Base-by-base conservation (phyloP, 2,888 invertebrate genomes). In the Cistogaster globosa region DNA sequence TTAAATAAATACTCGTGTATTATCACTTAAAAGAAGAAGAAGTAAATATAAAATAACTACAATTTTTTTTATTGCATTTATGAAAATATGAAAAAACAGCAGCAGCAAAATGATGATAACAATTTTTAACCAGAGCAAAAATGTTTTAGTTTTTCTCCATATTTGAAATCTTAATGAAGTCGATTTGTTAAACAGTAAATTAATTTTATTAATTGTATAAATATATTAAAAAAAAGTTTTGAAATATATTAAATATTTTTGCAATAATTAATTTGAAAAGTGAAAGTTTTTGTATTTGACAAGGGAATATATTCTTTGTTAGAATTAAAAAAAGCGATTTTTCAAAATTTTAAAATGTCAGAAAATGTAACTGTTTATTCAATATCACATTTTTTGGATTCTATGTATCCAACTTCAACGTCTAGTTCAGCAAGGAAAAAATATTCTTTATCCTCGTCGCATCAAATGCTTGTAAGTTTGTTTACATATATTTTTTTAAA, bases 311-410 rank as follows among this genome's bases (percentile, higher is more conserved):
- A 55, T 36, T 51, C 18, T 22, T 32, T 32, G 6, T 32, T 32
- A 32, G 6, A 8, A 32, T 32, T 26, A 26, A 26, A 26, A 32
- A 38, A 42, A 32, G 6, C 32, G 6, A 32, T 32, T 32, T 32
- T 5, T 32, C 6, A 32, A 55, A 22, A 42, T n/a, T 60, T n/a
- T 48, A 80, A 65, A 67, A 91, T 91, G 90, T 83, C 75, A 22
- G 88, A 90, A 69, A 87, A 88, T 78, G 74, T 89, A 53, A 85
- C 89, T 38, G 88, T 91, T 48, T 91, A 88, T 84, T 89, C 90
- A n/a, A 89, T 91, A 84, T 91, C 91, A 2, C 87, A 90, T 77
- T 90, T 87, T 82, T 77, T 91, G 88, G 91, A 90, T 84, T 86
- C 87, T 38, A 87, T 88, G 72, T 80, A 87, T 58, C 86, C 87